A percentile compares a stretch with the other conserved stretches of the same genome.
These are phyloP conservation scores for Symphodus melops DNA, from an alignment of 2,113 vertebrate genomes.

Conservation along the genomic window DNA sequence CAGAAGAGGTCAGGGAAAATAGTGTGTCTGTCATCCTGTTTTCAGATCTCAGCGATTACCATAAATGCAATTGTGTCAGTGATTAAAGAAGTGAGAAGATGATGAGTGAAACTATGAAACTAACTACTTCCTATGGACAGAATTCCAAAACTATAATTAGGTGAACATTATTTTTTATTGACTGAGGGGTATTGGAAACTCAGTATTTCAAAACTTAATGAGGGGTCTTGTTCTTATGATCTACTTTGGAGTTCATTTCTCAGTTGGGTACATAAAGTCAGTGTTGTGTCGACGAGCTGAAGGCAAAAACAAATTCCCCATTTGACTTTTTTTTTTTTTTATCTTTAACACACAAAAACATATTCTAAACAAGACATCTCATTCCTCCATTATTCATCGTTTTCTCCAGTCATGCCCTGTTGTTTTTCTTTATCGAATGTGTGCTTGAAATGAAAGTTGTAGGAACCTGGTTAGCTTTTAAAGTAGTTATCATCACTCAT, in stretches of 20 bases:
- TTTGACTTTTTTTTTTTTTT: neutral
- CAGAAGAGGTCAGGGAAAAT: too few species aligned
- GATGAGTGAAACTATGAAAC: neutral
- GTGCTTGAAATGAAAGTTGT: slow-evolving; percentile 10
- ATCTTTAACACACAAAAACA: slow-evolving; percentile 2
- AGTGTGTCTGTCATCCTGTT: neutral
- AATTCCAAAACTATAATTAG: neutral
- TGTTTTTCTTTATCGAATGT: neutral
- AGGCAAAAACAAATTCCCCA: neutral
- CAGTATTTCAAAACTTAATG: neutral
- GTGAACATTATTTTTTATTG: neutral
- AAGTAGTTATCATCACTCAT: slow-evolving; percentile 26
- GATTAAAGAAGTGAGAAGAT: neutral
- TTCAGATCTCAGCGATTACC: neutral
- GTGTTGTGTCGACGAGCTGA: neutral
- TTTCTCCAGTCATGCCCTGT: neutral
- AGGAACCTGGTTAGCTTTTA: slow-evolving; percentile 20
- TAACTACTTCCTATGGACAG: too few species aligned
- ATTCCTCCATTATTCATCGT: neutral
- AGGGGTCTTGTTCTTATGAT: neutral
- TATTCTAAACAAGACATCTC: neutral
- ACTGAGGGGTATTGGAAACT: neutral
- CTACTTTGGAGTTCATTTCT: neutral
- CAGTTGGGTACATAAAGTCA: neutral
- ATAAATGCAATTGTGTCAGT: neutral